Percentiles rank a stretch among this genome's conserved stretches.
Conservation (phyloP, 2,888 invertebrate species). For the Hirudinaria manillensis region DNA sequence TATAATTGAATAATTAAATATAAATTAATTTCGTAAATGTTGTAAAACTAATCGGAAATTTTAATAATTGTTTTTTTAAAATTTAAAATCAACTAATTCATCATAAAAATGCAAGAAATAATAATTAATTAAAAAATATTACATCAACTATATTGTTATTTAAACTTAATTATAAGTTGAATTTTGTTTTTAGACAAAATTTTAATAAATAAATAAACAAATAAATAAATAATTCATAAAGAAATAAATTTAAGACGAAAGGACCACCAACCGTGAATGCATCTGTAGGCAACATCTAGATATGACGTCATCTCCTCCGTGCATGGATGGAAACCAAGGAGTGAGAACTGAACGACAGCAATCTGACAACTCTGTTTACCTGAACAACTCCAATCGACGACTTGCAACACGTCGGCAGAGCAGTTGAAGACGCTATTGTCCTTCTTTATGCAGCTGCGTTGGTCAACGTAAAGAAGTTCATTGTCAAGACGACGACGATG, state of each 20-base stretch:
- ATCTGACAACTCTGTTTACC: conserved; percentile 21
- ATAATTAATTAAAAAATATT: background rate
- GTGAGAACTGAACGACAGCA: conserved; percentile 19
- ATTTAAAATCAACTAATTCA: background rate
- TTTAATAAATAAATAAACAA: background rate
- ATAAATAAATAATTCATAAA: too few species aligned
- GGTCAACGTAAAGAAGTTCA: too few species aligned
- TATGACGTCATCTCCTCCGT: conserved; percentile 28
- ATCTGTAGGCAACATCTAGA: conserved; percentile 28
- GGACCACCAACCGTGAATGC: conserved; percentile 24
- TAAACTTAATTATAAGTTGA: background rate
- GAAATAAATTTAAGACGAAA: too few species aligned
- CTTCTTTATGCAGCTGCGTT: conserved; percentile 22
- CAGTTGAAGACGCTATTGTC: conserved; percentile 20
- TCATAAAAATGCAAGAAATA: background rate
- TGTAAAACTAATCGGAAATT: too few species aligned
- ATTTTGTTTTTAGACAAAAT: background rate
- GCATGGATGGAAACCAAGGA: conserved; percentile 30
- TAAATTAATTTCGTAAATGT: too few species aligned
- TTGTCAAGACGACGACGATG: too few species aligned
- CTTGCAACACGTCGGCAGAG: conserved; percentile 25
- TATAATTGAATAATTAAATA: too few species aligned
- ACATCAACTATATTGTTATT: background rate
- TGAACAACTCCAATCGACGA: conserved; percentile 29
- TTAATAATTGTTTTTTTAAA: too few species aligned